Evolutionary conservation across 2,888 invertebrate genomes (phyloP), one percentile per base, ranked within the genome.

Genomic region (Lochmaea capreae): DNA sequence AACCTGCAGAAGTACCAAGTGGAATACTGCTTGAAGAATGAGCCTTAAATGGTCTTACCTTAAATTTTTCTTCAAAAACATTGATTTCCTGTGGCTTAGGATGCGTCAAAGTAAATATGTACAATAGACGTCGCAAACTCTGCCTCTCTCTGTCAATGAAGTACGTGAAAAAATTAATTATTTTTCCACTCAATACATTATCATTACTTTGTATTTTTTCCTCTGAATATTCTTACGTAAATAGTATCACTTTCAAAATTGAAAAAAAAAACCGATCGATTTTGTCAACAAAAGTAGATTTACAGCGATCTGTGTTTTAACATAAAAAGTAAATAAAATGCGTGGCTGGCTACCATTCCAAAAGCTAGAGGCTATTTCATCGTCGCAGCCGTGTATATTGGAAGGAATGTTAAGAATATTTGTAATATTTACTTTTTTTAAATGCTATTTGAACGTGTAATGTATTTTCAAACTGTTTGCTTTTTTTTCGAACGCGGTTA

Each of bases 401-500:
- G 43, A 63, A 39, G 26, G 43, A 43, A 63, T 63, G 62, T 63
- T 42, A 18, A 63, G 22, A 61, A 33, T 61, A 33, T 46, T 18
- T 54, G 54, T 54, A 54, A 54, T 54, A 54, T 54, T 54, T 54
- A 54, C 18, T 16, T 10, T 18, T 54, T 54, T 54, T 12, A 63
- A 16, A 63, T 18, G 9, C 11, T 63, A 63, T 63, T 63, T 63
- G 62, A 63, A 63, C 18, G n/a, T 63, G 5, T 63, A 63, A 63
- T 63, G 62, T 63, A 18, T 63, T 63, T 63, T 43, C 62, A 42
- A 43, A 39, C 16, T 63, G n/a, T 43, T 63, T 42, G n/a, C n/a
- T 16, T 42, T 42, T 63, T 63, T n/a, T 61, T 61, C 18, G 57
- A 57, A 16, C 57, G 18, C 11, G 22, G 22, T 57, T 57, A 22